These are phyloP conservation scores for Botia almorhae DNA, from an alignment of 2,797 vertebrate genomes.

Conservation along the genomic window DNA sequence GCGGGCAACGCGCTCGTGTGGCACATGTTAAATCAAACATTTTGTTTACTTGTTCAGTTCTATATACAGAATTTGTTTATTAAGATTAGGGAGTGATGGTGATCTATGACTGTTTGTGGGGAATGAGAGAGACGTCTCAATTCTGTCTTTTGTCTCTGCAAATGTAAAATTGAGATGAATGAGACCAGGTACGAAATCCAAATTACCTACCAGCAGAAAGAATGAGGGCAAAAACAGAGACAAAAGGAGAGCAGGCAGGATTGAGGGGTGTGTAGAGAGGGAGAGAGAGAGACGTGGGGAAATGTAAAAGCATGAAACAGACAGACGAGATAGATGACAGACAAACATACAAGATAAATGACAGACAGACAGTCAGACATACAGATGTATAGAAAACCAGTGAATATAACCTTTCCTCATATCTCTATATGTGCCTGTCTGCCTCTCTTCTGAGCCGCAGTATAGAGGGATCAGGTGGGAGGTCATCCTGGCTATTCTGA, in stretches of 20 bases:
- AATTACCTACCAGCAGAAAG: constrained; percentile 7
- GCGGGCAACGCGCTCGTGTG: neutral
- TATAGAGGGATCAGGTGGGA: constrained; percentile 45
- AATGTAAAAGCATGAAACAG: neutral
- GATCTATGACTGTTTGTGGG: constrained; percentile 5
- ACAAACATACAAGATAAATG: no score
- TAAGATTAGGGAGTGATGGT: neutral
- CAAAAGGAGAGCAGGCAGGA: neutral
- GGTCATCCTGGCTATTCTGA: constrained; percentile 46
- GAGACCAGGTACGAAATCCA: constrained; percentile 9
- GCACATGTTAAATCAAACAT: neutral
- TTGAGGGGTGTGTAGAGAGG: neutral
- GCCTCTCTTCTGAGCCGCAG: neutral
- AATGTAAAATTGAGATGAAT: constrained; percentile 39
- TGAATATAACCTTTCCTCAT: neutral
- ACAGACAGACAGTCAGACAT: no score
- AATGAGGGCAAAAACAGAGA: neutral
- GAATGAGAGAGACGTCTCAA: constrained; percentile 20
- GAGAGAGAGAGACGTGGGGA: neutral
- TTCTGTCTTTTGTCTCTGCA: constrained; percentile 29
- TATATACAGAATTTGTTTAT: constrained; percentile 1
- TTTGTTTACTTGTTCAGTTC: constrained; percentile 17
- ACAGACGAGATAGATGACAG: neutral
- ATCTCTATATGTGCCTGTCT: neutral
- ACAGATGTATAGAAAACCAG: no score